These are phyloP conservation scores for Siphamia tubifer DNA, from an alignment of 2,113 vertebrate species.

Conservation along the genomic window DNA sequence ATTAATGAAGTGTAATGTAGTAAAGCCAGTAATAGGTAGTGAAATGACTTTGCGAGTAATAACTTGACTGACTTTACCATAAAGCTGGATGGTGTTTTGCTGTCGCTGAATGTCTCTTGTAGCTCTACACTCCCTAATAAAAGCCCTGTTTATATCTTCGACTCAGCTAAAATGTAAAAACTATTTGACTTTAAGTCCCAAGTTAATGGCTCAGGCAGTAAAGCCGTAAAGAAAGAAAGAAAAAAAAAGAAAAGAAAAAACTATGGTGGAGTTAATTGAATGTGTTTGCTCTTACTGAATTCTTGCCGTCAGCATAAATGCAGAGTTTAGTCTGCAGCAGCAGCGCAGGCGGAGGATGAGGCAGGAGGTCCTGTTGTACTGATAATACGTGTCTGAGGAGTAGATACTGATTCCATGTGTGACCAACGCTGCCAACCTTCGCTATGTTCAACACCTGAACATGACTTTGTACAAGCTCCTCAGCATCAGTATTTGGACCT, in stretches of 20 bases:
- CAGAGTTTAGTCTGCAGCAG: conserved; percentile 18
- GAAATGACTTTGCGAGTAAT: conserved; percentile 43
- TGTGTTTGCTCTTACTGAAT: conserved; percentile 46
- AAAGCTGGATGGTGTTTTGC: not conserved
- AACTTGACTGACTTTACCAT: conserved; percentile 12
- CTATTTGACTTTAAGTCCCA: conserved; percentile 40
- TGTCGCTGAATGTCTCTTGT: not conserved
- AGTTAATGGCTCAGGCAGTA: conserved; percentile 54
- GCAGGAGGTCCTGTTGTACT: not conserved
- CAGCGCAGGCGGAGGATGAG: not conserved
- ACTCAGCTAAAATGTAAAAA: conserved; percentile 53
- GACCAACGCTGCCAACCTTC: not conserved
- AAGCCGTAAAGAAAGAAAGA: too few species aligned
- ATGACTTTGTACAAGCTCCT: not conserved
- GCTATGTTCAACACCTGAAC: not conserved
- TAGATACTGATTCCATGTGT: not conserved
- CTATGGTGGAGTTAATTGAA: conserved; percentile 50
- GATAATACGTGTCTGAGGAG: not conserved
- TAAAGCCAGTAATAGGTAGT: conserved; percentile 1
- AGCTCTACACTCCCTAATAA: conserved; percentile 35
- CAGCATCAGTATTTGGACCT: not conserved
- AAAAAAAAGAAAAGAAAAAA: conserved; percentile 12
- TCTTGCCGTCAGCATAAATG: conserved; percentile 55
- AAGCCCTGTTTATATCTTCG: conserved; percentile 22
- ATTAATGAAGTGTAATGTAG: not conserved